Conservation (phyloP, 2,113 vertebrate genomes). For the Catharus minimus region DNA sequence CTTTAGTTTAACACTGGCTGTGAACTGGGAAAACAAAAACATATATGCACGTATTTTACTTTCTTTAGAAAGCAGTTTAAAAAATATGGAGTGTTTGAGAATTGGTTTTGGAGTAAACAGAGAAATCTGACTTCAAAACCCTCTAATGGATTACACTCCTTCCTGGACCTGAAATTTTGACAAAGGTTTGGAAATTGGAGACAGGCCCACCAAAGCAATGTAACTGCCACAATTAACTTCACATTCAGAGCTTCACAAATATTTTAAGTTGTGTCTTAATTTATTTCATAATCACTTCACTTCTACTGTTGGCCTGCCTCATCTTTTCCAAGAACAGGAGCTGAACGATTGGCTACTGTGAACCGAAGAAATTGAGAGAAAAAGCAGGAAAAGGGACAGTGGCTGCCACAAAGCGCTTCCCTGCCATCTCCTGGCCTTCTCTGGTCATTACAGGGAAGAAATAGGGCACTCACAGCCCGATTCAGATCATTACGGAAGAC, state of each 20-base stretch:
- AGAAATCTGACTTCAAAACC: not conserved
- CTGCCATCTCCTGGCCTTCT: constrained; percentile 7
- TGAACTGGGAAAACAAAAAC: not conserved
- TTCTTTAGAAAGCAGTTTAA: not conserved
- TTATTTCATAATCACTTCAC: not conserved
- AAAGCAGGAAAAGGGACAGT: not conserved
- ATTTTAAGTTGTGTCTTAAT: not conserved
- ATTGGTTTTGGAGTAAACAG: not conserved
- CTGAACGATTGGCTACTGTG: rapidly evolving
- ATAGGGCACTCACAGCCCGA: rapidly evolving
- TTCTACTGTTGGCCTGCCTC: not conserved
- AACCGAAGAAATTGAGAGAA: not conserved
- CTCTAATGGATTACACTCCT: not conserved
- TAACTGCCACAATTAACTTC: not conserved
- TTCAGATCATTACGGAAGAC: not conserved
- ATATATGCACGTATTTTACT: rapidly evolving
- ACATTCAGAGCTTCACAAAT: not conserved
- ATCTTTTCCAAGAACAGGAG: not conserved
- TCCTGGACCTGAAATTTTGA: not conserved
- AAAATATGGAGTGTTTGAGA: not conserved
- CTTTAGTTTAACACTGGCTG: not conserved
- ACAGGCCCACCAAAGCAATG: not conserved
- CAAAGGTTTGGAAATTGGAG: not conserved
- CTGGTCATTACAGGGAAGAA: not conserved
- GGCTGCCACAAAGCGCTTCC: not conserved